phyloP scores from a whole-genome alignment of 2,113 vertebrate species.

The Pterophyllum scalare region DNA sequence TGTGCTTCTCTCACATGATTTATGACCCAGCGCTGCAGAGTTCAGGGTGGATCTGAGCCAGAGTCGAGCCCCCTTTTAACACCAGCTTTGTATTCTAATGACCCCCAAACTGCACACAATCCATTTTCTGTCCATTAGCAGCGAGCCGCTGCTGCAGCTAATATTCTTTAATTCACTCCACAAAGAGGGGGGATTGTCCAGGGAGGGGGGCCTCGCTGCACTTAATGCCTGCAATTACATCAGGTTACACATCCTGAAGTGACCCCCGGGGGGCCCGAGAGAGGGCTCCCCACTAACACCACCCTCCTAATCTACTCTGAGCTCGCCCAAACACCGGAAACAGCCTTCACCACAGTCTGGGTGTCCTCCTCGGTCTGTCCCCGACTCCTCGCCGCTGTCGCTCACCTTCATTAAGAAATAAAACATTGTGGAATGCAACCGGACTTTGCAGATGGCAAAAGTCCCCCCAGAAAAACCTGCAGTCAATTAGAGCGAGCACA shows the following conservation, averaged over 20 bases:
- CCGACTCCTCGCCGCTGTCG: not conserved
- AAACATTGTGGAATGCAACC: constrained; percentile 68
- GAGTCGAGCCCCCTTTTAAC: constrained; percentile 67
- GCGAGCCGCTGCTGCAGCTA: constrained; percentile 29
- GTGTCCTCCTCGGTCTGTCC: constrained; percentile 10
- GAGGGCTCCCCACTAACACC: constrained; percentile 38
- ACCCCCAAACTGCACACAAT: constrained; percentile 64
- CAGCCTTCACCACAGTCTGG: not conserved
- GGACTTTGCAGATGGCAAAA: constrained; percentile 46
- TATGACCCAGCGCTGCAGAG: constrained; percentile 39
- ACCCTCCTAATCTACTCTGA: constrained; percentile 58
- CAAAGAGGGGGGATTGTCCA: constrained; percentile 67
- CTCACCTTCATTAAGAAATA: constrained; percentile 70
- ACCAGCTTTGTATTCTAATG: constrained; percentile 62
- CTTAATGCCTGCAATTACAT: constrained; percentile 80
- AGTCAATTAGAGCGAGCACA: constrained; percentile 78
- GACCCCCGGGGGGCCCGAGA: constrained; percentile 59
- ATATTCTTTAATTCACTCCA: constrained; percentile 74
- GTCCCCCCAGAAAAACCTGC: constrained; percentile 64
- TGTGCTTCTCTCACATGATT: constrained; percentile 45
- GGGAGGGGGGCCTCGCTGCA: constrained; percentile 40
- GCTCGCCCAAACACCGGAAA: constrained; percentile 63
- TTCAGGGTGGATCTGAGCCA: constrained; percentile 42
- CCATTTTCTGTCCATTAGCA: constrained; percentile 75
- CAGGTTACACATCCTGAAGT: constrained; percentile 77